These are phyloP conservation scores for Hystrix brachyura DNA, from an alignment of 2,113 vertebrate genomes.

Conservation along the genomic window DNA sequence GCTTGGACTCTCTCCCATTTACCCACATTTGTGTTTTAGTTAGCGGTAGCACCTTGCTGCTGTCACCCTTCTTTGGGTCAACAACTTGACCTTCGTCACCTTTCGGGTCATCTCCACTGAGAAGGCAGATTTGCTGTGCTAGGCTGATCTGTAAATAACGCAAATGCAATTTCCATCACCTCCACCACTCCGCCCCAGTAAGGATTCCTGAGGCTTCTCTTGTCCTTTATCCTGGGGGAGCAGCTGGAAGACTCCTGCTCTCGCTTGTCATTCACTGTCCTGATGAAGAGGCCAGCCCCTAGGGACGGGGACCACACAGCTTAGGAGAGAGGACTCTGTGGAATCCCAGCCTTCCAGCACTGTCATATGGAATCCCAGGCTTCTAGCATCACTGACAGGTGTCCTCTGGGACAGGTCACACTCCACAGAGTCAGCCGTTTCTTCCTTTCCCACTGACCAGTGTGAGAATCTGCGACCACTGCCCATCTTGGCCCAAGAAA, in stretches of 20 bases:
- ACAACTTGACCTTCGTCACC: conserved; percentile 55
- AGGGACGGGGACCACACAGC: neutral
- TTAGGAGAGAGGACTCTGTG: neutral
- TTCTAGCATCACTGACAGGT: neutral
- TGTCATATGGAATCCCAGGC: neutral
- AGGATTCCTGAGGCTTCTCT: conserved; percentile 48
- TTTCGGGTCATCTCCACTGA: neutral
- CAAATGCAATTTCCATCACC: conserved; percentile 28
- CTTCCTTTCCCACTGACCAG: conserved; percentile 42
- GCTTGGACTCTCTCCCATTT: conserved; percentile 61
- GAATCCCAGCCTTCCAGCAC: neutral
- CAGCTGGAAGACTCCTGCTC: neutral
- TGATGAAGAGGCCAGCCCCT: neutral
- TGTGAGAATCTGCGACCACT: conserved; percentile 9
- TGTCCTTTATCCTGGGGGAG: neutral
- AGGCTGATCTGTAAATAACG: conserved; percentile 84
- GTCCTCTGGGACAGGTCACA: neutral
- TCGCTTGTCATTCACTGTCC: neutral
- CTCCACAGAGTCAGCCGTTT: conserved; percentile 45
- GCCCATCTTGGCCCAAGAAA: conserved; percentile 45
- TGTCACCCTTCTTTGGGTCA: conserved; percentile 75
- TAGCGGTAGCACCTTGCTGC: conserved; percentile 75
- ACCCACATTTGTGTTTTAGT: conserved; percentile 62
- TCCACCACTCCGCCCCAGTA: neutral
- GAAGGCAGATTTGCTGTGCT: conserved; percentile 70